Evolutionary conservation across 2,888 invertebrate genomes (phyloP).

Genomic region (Tetranychus piercei): DNA sequence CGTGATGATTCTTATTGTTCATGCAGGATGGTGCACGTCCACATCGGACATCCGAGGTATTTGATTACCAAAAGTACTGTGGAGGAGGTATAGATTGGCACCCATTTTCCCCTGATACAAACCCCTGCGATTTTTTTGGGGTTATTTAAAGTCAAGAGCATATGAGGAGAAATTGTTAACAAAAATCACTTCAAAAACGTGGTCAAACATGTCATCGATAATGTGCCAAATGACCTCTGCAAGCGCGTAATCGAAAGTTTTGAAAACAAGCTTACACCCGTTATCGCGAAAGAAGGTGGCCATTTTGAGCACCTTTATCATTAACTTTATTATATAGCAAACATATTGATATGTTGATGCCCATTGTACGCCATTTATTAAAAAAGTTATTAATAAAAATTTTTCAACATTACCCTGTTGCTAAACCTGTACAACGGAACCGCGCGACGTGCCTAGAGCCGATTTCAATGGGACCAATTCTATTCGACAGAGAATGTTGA

Average conservation of each 20-base stretch:
- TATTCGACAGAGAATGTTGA: too few relatives aligned
- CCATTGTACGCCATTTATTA: too few relatives aligned
- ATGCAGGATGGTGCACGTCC: conserved; percentile 13
- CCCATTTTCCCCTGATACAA: conserved; percentile 17
- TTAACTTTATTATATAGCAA: too few relatives aligned
- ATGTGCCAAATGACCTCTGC: background rate
- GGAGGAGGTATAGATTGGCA: conserved; percentile 15
- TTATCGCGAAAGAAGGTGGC: conserved; percentile 2
- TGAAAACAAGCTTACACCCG: background rate
- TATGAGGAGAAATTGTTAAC: conserved; percentile 7
- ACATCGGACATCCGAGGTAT: conserved; percentile 10
- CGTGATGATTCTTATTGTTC: background rate
- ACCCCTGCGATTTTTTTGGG: conserved; percentile 17
- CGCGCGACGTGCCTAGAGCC: too few relatives aligned
- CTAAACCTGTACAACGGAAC: too few relatives aligned
- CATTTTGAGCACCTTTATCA: background rate
- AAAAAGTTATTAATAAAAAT: too few relatives aligned
- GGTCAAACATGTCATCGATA: too few relatives aligned
- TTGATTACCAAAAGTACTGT: background rate
- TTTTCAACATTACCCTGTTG: too few relatives aligned
- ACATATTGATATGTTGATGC: too few relatives aligned
- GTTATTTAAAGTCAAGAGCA: conserved; percentile 16
- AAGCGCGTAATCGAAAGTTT: background rate
- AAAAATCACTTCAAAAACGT: background rate
- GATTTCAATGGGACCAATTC: too few relatives aligned